Evolutionary conservation across 1,140 invertebrate genomes (phyloP), one percentile per base, ranked within the genome.

Genomic region (Ostrea denselamellosa): DNA sequence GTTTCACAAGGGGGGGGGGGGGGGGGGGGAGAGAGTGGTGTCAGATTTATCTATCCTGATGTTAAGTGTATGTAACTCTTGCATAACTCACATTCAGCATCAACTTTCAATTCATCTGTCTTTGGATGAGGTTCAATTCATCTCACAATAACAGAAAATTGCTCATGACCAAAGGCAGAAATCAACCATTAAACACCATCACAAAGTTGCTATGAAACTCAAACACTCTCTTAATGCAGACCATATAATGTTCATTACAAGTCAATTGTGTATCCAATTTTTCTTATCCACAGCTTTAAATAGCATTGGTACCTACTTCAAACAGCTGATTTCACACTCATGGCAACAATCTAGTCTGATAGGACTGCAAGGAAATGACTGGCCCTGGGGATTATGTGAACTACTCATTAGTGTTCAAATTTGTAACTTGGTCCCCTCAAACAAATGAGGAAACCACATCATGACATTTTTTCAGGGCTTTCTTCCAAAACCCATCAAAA

Each of bases 381-480:
- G 68, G 25, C 68, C 68, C 25, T 22, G 12, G 68, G 68, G 68
- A 77, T 71, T 71, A 71, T 71, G 68, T 9, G 25, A 77, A 28
- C 28, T 77, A 34, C 68, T 77, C 68, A 77, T 77, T 71, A 77
- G 68, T 77, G 28, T 77, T 62, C 17, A n/a, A 62, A 62, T 62
- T 62, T 62, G 56, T 62, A 62, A 77, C 28, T 77, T 77, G 25
- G 25, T 77, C 22, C 22, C 28, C 10, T 9, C 8, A 77, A 77
- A 34, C 22, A 77, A 77, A 77, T 77, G 68, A 77, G 28, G 68
- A 77, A 77, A 62, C 56, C 56, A 62, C 17, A 62, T 62, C 56
- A 62, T 62, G 56, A 62, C n/a, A 8, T n/a, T 62, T 62, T 58
- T 62, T 17, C 17, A 62, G 56, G 56, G 56, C 17, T 62, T 62